Percentiles rank a stretch among this genome's conserved stretches.
Evolutionary conservation across 2,797 vertebrate genomes (phyloP).

Genomic region (Australoheros facetus): DNA sequence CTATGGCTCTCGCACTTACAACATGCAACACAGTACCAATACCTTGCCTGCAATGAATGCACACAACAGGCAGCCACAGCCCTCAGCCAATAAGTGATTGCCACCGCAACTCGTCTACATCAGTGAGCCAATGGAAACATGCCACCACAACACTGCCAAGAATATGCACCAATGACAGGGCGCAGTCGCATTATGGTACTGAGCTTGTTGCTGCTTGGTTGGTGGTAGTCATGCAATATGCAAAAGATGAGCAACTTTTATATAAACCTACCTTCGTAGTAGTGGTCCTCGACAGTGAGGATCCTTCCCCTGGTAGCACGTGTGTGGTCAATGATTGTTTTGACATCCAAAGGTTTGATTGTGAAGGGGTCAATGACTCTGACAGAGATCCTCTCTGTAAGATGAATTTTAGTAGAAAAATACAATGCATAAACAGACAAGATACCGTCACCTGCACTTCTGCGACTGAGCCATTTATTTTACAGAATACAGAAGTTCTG

Average conservation of each 20-base stretch:
- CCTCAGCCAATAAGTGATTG: slow-evolving; percentile 60
- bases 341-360: slow-evolving; percentile 93
- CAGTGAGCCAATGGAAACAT: slow-evolving; percentile 59
- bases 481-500: background rate
- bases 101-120: slow-evolving; percentile 45
- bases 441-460: background rate
- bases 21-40: slow-evolving; percentile 55
- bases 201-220: slow-evolving; percentile 29
- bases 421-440: background rate
- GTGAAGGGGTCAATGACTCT: slow-evolving; percentile 93
- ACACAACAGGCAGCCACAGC: slow-evolving; percentile 21
- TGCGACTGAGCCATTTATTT: background rate
- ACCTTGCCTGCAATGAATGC: slow-evolving; percentile 44
- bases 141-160: slow-evolving; percentile 49
- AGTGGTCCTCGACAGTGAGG: slow-evolving; percentile 95
- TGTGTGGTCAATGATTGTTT: slow-evolving; percentile 89
- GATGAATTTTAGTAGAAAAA: slow-evolving; percentile 2
- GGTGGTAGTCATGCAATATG: slow-evolving; percentile 47
- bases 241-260: slow-evolving; percentile 21
- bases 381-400: slow-evolving; percentile 87
- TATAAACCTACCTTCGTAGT: slow-evolving; percentile 87
- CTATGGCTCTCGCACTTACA: slow-evolving; percentile 54
- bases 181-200: slow-evolving; percentile 17
- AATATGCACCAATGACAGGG: slow-evolving; percentile 55
- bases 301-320: slow-evolving; percentile 90